These are phyloP conservation scores for Gallinago jamesoni DNA, from an alignment of 2,113 vertebrate species.

Conservation along the genomic window DNA sequence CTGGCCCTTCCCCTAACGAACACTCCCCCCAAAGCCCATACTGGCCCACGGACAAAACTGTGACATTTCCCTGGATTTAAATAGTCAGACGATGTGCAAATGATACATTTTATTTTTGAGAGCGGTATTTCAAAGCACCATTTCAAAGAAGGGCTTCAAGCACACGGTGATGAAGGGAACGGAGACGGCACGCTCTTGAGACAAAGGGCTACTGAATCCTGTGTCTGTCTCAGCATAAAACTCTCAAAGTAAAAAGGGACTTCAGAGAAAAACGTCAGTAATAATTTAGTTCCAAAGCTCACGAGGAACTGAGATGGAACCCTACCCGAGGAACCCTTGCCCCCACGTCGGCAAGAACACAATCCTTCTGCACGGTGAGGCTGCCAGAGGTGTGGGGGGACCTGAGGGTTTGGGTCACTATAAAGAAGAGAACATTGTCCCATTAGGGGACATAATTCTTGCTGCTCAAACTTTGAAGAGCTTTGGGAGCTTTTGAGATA, in stretches of 20 bases:
- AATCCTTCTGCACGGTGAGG: not conserved
- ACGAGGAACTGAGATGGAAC: not conserved
- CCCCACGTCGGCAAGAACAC: not conserved
- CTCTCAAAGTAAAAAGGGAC: not conserved
- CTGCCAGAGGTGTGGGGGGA: not conserved
- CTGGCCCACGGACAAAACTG: not conserved
- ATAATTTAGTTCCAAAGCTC: not conserved
- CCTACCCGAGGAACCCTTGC: not conserved
- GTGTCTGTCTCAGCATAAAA: not conserved
- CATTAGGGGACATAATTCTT: not conserved
- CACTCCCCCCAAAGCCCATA: not conserved
- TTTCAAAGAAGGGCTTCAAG: not conserved
- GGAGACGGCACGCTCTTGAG: rapidly evolving
- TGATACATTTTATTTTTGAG: not conserved
- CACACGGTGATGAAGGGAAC: not conserved
- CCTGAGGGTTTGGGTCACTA: not conserved
- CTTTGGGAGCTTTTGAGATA: not conserved
- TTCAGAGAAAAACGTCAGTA: not conserved
- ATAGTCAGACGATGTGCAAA: not conserved
- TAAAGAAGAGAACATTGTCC: not conserved
- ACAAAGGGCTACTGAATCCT: not conserved
- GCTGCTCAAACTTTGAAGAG: not conserved
- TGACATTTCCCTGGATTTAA: not conserved
- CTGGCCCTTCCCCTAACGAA: not conserved
- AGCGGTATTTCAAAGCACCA: not conserved